Conservation (phyloP, 2,888 invertebrate genomes). For the Euspilapteryx auroguttella region DNA sequence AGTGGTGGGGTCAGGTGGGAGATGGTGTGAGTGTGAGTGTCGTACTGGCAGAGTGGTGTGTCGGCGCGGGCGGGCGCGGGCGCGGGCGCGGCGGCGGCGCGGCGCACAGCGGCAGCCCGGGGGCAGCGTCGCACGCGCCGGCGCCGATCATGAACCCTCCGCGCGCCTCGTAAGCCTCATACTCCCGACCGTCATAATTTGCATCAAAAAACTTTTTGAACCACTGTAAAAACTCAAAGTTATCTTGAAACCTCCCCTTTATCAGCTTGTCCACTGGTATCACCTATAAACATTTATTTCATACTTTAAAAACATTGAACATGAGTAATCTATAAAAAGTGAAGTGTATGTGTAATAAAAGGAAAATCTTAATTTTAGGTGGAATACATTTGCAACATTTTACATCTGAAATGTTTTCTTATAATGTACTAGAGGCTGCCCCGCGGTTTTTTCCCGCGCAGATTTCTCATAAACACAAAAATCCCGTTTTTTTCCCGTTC, state of each 20-base stretch:
- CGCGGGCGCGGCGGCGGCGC: constrained; percentile 19
- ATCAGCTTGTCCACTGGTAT: constrained; percentile 99
- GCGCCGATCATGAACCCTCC: constrained; percentile 81
- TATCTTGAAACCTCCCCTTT: constrained; percentile 99
- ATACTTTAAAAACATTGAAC: no score
- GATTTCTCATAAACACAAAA: no score
- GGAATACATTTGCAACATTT: no score
- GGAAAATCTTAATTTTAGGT: no score
- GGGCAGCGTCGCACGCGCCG: constrained; percentile 56
- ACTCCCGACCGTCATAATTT: constrained; percentile 97
- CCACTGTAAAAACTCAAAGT: constrained; percentile 99
- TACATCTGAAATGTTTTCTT: no score
- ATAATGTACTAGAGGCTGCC: no score
- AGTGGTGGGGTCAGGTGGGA: constrained; percentile 10
- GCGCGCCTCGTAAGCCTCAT: constrained; percentile 89
- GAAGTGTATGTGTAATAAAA: no score
- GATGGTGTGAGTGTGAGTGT: constrained; percentile 23
- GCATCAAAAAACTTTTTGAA: constrained; percentile 99
- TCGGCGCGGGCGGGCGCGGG: constrained; percentile 15
- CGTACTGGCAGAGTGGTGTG: constrained; percentile 16
- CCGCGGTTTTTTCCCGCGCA: no score
- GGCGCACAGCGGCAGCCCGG: constrained; percentile 39
- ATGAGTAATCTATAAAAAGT: no score
- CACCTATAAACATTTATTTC: constrained; percentile 76
- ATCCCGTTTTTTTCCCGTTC: no score